phyloP scores from a whole-genome alignment of 1,140 invertebrate species.

The Drosophila arawakana region DNA sequence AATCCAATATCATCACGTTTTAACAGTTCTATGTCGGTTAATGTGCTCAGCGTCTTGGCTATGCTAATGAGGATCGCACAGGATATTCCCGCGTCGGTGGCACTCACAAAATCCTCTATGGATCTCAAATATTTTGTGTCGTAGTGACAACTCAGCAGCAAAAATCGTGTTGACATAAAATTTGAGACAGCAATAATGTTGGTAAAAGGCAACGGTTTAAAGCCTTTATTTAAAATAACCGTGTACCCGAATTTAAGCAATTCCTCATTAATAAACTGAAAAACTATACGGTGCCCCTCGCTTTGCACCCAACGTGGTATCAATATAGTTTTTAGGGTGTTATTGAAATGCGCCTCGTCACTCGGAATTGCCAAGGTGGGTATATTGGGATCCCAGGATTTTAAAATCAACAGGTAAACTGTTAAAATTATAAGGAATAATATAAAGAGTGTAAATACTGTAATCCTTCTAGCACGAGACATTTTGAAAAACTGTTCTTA shows the following conservation, averaged over 20 bases:
- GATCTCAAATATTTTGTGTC: slow-evolving; percentile 19
- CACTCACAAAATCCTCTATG: background rate
- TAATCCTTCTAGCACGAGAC: background rate
- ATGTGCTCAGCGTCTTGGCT: slow-evolving; percentile 9
- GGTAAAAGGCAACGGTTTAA: background rate
- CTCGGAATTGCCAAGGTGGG: background rate
- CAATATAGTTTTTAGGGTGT: slow-evolving; percentile 88
- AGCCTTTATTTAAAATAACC: background rate
- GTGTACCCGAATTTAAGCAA: slow-evolving; percentile 2
- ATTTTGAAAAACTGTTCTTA: slow-evolving; percentile 10
- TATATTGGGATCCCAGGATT: background rate
- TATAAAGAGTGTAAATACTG: no score
- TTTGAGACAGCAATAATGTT: slow-evolving; percentile 33
- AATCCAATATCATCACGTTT: slow-evolving; percentile 10
- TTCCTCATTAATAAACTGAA: slow-evolving; percentile 86
- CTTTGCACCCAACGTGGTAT: slow-evolving; percentile 90
- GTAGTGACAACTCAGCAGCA: slow-evolving; percentile 38
- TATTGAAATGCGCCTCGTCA: slow-evolving; percentile 87
- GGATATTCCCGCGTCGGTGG: slow-evolving; percentile 26
- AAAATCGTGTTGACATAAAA: slow-evolving; percentile 9
- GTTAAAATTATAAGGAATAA: background rate
- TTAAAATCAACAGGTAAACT: background rate
- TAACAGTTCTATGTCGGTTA: slow-evolving; percentile 4
- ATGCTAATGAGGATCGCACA: slow-evolving; percentile 32
- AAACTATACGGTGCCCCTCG: slow-evolving; percentile 87